Percentiles rank a stretch among this genome's conserved stretches.
Conservation (phyloP, 2,797 vertebrate species). For the Diceros bicornis region DNA sequence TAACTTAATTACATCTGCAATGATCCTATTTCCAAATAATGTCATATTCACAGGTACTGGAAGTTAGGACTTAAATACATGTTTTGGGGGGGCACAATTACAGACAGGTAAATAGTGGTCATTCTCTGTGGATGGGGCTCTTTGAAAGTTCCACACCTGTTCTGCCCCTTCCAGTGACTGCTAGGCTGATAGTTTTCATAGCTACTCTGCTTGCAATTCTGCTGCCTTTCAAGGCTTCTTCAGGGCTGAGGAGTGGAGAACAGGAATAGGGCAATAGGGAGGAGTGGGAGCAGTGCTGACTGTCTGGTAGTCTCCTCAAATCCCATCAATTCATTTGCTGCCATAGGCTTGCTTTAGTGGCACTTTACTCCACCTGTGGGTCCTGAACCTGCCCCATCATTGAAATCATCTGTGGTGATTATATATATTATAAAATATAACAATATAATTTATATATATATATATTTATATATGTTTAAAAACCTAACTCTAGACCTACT, state of each 20-base stretch:
- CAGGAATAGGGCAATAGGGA: not conserved
- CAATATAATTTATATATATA: too few relatives aligned
- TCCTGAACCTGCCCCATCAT: not conserved
- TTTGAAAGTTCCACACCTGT: not conserved
- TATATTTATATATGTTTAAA: not conserved
- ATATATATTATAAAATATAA: not conserved
- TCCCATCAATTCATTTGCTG: not conserved
- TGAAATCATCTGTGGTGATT: not conserved
- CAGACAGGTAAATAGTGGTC: not conserved
- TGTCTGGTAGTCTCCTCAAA: not conserved
- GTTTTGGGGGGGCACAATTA: not conserved
- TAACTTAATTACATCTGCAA: not conserved
- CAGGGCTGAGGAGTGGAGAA: not conserved
- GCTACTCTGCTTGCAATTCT: not conserved
- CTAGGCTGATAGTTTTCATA: not conserved
- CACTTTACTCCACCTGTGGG: not conserved
- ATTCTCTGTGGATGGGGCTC: not conserved
- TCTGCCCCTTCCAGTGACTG: not conserved
- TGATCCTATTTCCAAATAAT: slow-evolving; percentile 11
- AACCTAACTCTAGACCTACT: not conserved
- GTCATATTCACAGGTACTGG: not conserved
- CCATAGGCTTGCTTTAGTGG: not conserved
- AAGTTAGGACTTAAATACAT: not conserved
- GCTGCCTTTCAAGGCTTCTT: not conserved
- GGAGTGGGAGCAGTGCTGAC: not conserved